Percentiles rank a stretch among this genome's conserved stretches.
Conservation (phyloP, 2,888 invertebrate genomes). For the Sturmia bella region DNA sequence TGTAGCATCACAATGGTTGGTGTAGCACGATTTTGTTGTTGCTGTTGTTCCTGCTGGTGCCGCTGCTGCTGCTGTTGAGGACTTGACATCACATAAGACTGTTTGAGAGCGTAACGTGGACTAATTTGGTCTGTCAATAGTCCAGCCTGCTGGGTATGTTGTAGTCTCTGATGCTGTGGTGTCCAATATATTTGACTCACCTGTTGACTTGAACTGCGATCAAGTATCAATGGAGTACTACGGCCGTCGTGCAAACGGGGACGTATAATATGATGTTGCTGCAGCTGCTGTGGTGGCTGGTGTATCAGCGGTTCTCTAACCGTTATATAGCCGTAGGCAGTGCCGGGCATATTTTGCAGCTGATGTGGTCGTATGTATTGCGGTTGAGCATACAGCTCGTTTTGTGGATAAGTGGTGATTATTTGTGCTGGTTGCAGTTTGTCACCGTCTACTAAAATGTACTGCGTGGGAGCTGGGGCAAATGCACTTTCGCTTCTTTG, state of each 20-base stretch:
- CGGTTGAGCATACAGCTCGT: slow-evolving; percentile 73
- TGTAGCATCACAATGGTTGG: slow-evolving; percentile 65
- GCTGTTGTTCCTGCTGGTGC: slow-evolving; percentile 22
- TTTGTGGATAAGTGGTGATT: slow-evolving; percentile 73
- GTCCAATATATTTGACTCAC: slow-evolving; percentile 80
- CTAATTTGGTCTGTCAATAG: slow-evolving; percentile 73
- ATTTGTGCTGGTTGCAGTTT: slow-evolving; percentile 77
- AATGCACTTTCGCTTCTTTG: slow-evolving; percentile 72
- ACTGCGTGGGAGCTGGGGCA: slow-evolving; percentile 74
- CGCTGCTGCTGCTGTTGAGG: slow-evolving; percentile 64
- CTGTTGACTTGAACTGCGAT: slow-evolving; percentile 75
- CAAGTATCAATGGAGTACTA: slow-evolving; percentile 79
- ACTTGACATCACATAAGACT: slow-evolving; percentile 73
- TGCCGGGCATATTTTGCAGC: slow-evolving; percentile 71
- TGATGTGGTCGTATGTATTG: slow-evolving; percentile 74
- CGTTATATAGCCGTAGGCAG: slow-evolving; percentile 74
- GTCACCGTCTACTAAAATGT: slow-evolving; percentile 78
- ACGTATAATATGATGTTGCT: slow-evolving; percentile 69
- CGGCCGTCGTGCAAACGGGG: slow-evolving; percentile 76
- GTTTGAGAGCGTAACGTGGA: slow-evolving; percentile 74
- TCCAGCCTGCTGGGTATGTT: slow-evolving; percentile 73
- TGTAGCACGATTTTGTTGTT: slow-evolving; percentile 69
- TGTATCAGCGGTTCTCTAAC: slow-evolving; percentile 66
- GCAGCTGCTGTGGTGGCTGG: slow-evolving; percentile 64
- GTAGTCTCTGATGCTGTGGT: slow-evolving; percentile 75